phyloP scores from a whole-genome alignment of 1,140 invertebrate genomes.

The Colletes latitarsis region DNA sequence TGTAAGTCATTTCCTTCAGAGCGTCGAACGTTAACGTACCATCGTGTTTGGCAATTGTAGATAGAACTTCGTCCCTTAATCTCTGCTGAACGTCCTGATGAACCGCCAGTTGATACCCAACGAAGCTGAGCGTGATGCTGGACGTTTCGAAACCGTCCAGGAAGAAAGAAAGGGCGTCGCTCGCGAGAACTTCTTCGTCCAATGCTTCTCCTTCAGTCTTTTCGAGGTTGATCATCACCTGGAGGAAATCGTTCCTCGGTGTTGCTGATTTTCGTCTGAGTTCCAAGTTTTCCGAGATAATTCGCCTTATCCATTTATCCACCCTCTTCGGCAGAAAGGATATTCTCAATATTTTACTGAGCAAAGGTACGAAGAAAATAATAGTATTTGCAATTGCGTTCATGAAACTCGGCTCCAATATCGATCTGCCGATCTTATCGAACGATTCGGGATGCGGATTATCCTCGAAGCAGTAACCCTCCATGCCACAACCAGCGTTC shows the following conservation, averaged over 20 bases:
- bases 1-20: conserved; percentile 61
- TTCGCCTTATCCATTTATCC: conserved; percentile 48
- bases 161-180: conserved; percentile 57
- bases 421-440: conserved; percentile 48
- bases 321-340: conserved; percentile 28
- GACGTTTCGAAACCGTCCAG: conserved; percentile 58
- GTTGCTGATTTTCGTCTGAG: conserved; percentile 11
- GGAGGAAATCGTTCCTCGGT: conserved; percentile 63
- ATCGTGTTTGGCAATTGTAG: conserved; percentile 33
- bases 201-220: conserved; percentile 55
- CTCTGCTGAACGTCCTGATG: conserved; percentile 55
- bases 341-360: conserved; percentile 15
- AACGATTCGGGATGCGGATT: conserved; percentile 30
- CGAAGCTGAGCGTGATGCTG: conserved; percentile 22
- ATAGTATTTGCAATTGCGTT: conserved; percentile 11
- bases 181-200: neutral
- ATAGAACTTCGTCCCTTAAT: conserved; percentile 46
- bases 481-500: conserved; percentile 79
- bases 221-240: conserved; percentile 53
- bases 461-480: conserved; percentile 60
- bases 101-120: conserved; percentile 32
- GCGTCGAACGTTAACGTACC: conserved; percentile 54
- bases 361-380: conserved; percentile 12
- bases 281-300: conserved; percentile 36
- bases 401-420: conserved; percentile 43